Percentiles rank a stretch among this genome's conserved stretches.
Conservation (phyloP, 1,140 invertebrate species). For the Lanistes nyassanus region DNA sequence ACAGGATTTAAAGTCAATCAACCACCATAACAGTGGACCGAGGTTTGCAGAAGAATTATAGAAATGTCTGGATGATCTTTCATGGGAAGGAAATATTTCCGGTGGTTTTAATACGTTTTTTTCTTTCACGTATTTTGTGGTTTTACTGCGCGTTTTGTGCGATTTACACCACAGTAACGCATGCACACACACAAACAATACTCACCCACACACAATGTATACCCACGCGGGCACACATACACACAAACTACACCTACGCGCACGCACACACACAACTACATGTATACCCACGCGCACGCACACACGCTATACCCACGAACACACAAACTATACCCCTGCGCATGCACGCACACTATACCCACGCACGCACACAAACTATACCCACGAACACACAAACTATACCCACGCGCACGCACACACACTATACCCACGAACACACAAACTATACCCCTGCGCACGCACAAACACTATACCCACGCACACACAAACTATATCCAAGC, state of each 20-base stretch:
- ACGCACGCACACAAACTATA: too few relatives aligned
- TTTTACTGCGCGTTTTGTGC: neutral
- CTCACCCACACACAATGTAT: neutral
- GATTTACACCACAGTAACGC: neutral
- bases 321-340: too few relatives aligned
- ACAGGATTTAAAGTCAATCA: too few relatives aligned
- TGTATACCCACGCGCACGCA: neutral
- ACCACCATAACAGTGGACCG: too few relatives aligned
- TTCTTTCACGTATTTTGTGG: neutral
- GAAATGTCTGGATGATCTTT: neutral
- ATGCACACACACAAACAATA: conserved; percentile 17
- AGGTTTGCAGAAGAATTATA: neutral
- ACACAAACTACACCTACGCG: conserved; percentile 6
- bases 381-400: too few relatives aligned
- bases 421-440: too few relatives aligned
- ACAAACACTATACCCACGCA: too few relatives aligned
- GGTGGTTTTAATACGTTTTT: neutral
- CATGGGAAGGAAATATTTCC: neutral
- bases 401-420: too few relatives aligned
- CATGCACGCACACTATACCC: too few relatives aligned
- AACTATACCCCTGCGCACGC: too few relatives aligned
- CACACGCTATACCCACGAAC: too few relatives aligned
- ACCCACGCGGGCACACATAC: neutral
- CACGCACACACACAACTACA: neutral
- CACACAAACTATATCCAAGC: too few relatives aligned